A percentile compares a stretch with the other conserved stretches of the same genome.
phyloP scores from a whole-genome alignment of 2,797 vertebrate species.

The Gymnoscopelus microlampas region DNA sequence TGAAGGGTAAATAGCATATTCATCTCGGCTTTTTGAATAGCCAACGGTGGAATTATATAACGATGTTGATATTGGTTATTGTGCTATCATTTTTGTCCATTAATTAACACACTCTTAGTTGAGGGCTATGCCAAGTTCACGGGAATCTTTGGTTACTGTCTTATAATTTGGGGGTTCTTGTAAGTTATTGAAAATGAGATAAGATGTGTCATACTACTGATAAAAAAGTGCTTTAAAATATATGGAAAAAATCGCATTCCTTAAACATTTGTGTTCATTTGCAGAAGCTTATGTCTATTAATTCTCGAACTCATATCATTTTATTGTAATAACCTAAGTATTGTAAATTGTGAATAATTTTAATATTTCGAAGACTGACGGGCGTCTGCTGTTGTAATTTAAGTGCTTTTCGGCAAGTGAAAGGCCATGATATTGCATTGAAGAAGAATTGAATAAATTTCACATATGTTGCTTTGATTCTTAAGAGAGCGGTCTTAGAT shows the following conservation, averaged over 20 bases:
- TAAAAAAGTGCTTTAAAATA: conserved; percentile 81
- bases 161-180: conserved; percentile 65
- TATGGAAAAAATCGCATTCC: conserved; percentile 65
- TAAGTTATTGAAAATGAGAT: conserved; percentile 78
- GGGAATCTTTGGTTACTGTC: conserved; percentile 65
- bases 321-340: conserved; percentile 88
- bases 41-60: conserved; percentile 76
- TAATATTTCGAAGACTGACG: conserved; percentile 87
- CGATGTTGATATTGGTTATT: conserved; percentile 79
- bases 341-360: conserved; percentile 97
- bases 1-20: conserved; percentile 81
- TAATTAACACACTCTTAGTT: conserved; percentile 78
- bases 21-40: conserved; percentile 71
- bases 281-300: conserved; percentile 84
- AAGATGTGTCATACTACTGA: conserved; percentile 78
- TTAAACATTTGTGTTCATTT: conserved; percentile 87
- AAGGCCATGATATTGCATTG: conserved; percentile 83
- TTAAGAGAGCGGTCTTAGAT: conserved; percentile 77
- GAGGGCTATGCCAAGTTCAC: conserved; percentile 78
- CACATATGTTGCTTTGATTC: conserved; percentile 86
- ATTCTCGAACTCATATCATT: conserved; percentile 77
- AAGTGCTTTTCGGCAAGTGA: conserved; percentile 88
- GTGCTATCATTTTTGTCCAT: conserved; percentile 81
- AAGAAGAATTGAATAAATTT: conserved; percentile 94
- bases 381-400: conserved; percentile 89